A percentile compares a stretch with the other conserved stretches of the same genome.
Conservation (phyloP, 2,888 invertebrate species). For the Halocaridina rubra region DNA sequence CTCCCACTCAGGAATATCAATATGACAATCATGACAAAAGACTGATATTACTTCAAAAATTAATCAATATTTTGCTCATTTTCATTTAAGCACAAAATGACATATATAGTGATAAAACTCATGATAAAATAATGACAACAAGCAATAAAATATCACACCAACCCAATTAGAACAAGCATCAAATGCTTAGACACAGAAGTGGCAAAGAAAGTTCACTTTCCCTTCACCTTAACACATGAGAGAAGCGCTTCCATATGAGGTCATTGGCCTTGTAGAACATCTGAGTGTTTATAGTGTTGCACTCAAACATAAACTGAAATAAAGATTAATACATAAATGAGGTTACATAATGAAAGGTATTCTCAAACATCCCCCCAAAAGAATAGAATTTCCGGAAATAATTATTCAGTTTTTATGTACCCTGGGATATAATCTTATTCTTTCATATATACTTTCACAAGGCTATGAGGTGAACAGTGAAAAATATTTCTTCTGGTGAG, state of each 20-base stretch:
- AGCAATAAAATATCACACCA: neutral
- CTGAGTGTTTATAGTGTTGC: conserved; percentile 15
- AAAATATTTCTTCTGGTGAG: neutral
- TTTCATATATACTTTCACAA: neutral
- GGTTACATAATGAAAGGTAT: neutral
- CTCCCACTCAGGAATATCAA: neutral
- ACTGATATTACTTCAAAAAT: neutral
- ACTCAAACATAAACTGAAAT: conserved; percentile 48
- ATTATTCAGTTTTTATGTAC: too few relatives aligned
- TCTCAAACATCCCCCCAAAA: neutral
- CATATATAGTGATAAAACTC: too few relatives aligned
- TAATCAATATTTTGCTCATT: neutral
- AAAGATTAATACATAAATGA: neutral
- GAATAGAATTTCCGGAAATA: neutral
- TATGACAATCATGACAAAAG: conserved; percentile 37
- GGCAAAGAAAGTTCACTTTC: neutral
- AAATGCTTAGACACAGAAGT: neutral
- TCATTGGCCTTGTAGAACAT: conserved; percentile 13
- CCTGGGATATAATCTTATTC: too few relatives aligned
- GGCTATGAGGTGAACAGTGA: neutral
- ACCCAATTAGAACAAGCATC: neutral
- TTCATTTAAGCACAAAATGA: too few relatives aligned
- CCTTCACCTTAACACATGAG: neutral
- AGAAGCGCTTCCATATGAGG: conserved; percentile 8
- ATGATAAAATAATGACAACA: neutral